Base-by-base conservation (phyloP, 2,888 invertebrate species). In the Drosophila atroscutellata region DNA sequence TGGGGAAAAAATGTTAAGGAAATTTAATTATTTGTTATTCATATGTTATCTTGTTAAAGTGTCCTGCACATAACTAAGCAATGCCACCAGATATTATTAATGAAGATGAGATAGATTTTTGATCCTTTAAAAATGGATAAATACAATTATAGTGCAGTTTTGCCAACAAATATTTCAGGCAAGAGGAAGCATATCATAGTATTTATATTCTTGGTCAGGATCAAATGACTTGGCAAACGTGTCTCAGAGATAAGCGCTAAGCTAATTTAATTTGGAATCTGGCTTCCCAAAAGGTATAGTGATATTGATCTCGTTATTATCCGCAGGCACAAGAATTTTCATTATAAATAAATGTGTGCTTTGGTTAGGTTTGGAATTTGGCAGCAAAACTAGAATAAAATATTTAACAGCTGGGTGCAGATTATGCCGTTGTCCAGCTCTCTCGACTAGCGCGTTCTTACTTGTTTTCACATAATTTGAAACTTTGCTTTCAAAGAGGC, bases 81-180 rank as follows among this genome's bases (percentile, higher is more conserved):
- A 20, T 42, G 13, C 6, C 7, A 20, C 13, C 13, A 7, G 6
- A 0, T 1, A 42, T 42, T 6, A 6, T 7, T 7, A 2, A 3
- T 13, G 0, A 42, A 20, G 6, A 39, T 9, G 9, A 20, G 2
- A 42, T 13, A 0, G 3, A 20, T 3, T 9, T 3, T 0, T 0
- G 1, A n/a, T 39, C 4, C 42, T 6, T 20, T 13, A 1, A 42
- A 20, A 42, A 42, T 1, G 1, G 3, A 13, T 13, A 13, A 42
- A 13, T 3, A 3, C 1, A 6, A 3, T 1, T n/a, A 13, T 3
- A 20, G 13, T 20, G 13, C 7, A 42, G 7, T 20, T 20, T 1
- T 20, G 20, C 1, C 13, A 42, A 42, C 3, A 0, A 42, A 20
- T 42, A 1, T 20, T 6, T 1, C 3, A 20, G 6, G 20, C 20